A percentile compares a stretch with the other conserved stretches of the same genome.
phyloP scores from a whole-genome alignment of 30 jellyfish, hydroid and myxozoan genomes.

The Aurelia aurita region DNA sequence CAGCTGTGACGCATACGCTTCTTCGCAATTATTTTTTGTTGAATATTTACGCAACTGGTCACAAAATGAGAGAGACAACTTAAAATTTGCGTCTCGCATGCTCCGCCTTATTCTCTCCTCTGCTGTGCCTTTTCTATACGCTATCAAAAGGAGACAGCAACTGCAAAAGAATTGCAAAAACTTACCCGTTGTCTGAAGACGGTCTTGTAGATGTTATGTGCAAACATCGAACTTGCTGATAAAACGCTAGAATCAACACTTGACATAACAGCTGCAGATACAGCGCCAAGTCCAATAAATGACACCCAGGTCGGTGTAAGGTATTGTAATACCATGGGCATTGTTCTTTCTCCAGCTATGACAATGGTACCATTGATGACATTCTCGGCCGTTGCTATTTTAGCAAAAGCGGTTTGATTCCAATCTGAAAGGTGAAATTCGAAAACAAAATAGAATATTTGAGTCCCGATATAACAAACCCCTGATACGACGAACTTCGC shows the following conservation, averaged over 20 bases:
- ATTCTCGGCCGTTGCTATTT: not conserved
- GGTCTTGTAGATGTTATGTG: conserved; percentile 95
- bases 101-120: no score
- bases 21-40: no score
- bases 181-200: conserved; percentile 91
- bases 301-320: conserved; percentile 97
- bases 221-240: conserved; percentile 99
- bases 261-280: conserved; percentile 99
- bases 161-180: no score
- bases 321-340: conserved; percentile 98
- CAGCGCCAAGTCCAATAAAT: conserved; percentile 99
- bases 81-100: not conserved
- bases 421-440: conserved; percentile 62
- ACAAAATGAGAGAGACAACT: not conserved
- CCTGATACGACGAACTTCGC: no score
- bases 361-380: conserved; percentile 24
- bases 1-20: no score
- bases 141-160: no score
- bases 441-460: no score
- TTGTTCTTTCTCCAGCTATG: conserved; percentile 60
- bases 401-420: conserved; percentile 75
- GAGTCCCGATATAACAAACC: no score
- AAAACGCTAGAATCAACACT: conserved; percentile 98
- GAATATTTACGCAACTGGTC: not conserved
- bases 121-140: no score